phyloP scores from a whole-genome alignment of 2,797 vertebrate species.

The Diceros bicornis region DNA sequence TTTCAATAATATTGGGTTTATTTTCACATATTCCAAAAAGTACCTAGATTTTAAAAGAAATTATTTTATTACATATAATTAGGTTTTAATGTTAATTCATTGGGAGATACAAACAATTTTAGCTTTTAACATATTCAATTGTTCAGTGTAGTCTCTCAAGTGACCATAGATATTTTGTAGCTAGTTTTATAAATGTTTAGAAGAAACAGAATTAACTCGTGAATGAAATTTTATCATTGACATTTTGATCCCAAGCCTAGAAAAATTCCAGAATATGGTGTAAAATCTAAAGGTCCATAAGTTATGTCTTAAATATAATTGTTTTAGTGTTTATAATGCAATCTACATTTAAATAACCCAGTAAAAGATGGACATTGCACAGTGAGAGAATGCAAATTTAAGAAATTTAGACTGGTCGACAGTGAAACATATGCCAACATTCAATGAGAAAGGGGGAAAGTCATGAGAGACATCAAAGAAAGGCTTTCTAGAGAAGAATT shows the following conservation, averaged over 20 bases:
- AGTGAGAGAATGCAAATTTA: neutral
- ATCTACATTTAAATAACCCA: neutral
- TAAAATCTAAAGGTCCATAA: neutral
- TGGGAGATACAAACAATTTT: neutral
- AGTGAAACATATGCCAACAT: neutral
- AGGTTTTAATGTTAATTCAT: neutral
- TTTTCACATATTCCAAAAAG: neutral
- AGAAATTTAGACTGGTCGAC: neutral
- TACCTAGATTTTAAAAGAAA: slow-evolving; percentile 1
- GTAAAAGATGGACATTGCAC: neutral
- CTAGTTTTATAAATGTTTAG: slow-evolving; percentile 1
- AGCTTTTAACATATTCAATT: neutral
- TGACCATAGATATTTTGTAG: neutral
- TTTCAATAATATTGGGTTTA: neutral
- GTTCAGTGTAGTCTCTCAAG: neutral
- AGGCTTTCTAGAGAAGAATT: neutral
- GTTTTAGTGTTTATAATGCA: neutral
- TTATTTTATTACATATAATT: neutral
- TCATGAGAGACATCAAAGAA: slow-evolving; percentile 17
- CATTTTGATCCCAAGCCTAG: neutral
- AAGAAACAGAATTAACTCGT: neutral
- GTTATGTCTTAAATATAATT: neutral
- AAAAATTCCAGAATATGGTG: neutral
- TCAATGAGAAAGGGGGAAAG: slow-evolving; percentile 9
- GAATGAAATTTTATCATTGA: slow-evolving; percentile 31